These are phyloP conservation scores for Nesometra sesokonis DNA, from an alignment of 35 echinoderm and acorn worm genomes.

Conservation along the genomic window DNA sequence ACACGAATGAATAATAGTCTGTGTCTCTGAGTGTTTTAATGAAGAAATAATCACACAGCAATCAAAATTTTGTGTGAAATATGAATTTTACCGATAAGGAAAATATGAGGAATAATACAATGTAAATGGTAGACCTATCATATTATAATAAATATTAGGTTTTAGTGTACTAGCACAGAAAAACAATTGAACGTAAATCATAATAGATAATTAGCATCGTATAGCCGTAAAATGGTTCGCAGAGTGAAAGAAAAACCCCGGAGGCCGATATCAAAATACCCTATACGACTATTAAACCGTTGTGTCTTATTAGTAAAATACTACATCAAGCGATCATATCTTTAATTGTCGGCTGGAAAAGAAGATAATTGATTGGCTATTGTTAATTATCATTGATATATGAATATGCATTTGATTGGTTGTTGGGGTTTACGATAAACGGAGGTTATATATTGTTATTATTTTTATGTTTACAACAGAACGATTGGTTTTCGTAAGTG, in stretches of 20 bases:
- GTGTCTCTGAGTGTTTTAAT: too few relatives aligned
- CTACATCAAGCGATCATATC: background rate
- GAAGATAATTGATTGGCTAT: background rate
- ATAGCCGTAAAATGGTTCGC: background rate
- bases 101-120: too few relatives aligned
- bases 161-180: background rate
- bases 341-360: background rate
- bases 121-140: too few relatives aligned
- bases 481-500: too few relatives aligned
- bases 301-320: background rate
- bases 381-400: background rate
- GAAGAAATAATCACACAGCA: too few relatives aligned
- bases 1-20: too few relatives aligned
- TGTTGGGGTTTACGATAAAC: too few relatives aligned
- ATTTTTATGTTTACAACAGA: too few relatives aligned
- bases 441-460: too few relatives aligned
- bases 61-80: too few relatives aligned
- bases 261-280: background rate
- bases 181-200: background rate
- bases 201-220: background rate
- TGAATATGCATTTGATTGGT: background rate
- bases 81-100: too few relatives aligned
- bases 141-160: background rate
- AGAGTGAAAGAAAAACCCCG: background rate
- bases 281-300: background rate